phyloP scores from a whole-genome alignment of 1,140 invertebrate species.

The Leptoteleia sp. region DNA sequence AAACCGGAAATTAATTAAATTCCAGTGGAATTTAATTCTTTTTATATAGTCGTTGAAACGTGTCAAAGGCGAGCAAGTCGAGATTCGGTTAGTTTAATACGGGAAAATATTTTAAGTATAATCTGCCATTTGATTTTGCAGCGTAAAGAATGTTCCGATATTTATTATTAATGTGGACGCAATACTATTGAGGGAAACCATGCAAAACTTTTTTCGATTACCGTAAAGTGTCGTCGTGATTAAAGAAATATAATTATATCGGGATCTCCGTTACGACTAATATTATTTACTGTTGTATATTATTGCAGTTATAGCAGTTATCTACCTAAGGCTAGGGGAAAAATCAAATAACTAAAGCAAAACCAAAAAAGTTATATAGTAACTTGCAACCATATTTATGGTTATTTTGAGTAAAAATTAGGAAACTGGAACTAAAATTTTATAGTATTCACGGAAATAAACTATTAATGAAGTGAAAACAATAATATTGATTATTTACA shows the following conservation, averaged over 20 bases:
- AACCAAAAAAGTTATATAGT: no score
- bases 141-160: neutral
- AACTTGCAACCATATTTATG: no score
- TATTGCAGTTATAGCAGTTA: no score
- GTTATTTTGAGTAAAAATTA: no score
- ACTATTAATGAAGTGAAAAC: no score
- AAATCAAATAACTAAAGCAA: no score
- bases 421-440: no score
- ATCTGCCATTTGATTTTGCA: neutral
- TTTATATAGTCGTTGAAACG: constrained; percentile 23
- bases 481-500: no score
- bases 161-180: constrained; percentile 1
- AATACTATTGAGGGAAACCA: neutral
- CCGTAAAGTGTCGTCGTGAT: neutral
- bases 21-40: constrained; percentile 22
- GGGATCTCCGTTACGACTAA: neutral
- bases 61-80: constrained; percentile 19
- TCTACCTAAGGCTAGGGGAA: no score
- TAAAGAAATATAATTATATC: constrained; percentile 8
- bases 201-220: neutral
- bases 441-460: no score
- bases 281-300: constrained; percentile 25
- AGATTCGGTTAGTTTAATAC: constrained; percentile 10
- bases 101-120: constrained; percentile 7
- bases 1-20: constrained; percentile 46